Base-by-base conservation (phyloP, 2,888 invertebrate species). In the Polydrusus cervinus region DNA sequence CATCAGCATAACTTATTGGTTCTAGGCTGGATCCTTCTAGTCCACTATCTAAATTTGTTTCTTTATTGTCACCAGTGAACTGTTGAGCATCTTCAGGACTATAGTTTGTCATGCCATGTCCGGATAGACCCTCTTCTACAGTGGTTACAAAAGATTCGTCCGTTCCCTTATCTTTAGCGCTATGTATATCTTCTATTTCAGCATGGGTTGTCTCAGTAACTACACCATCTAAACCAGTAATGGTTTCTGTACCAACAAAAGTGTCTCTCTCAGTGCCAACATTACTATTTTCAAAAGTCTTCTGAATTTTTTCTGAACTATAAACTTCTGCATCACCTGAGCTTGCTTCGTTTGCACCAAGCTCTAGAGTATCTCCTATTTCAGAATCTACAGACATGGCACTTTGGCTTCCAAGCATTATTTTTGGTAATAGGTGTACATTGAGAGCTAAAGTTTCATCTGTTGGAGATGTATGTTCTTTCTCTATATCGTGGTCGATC, bases 251-350 rank as follows among this genome's bases (percentile, higher is more conserved):
- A 14, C 34, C 34, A 3, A 55, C 5, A 14, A 14, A 9, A 34
- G 14, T 9, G n/a, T 55, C 34, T 55, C 55, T 11, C n/a, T 55
- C 55, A 55, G n/a, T 55, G 6, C 30, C 30, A 5, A 55, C n/a
- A 30, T 55, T 30, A 30, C 40, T 30, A 45, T 25, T 13, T 64
- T 20, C 30, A n/a, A 8, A 16, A 51, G 38, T 49, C 34, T 16
- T 51, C 16, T 51, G 65, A 25, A 38, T 47, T 16, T 47, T 34
- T 34, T 30, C 34, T 3, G 47, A 16, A 11, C 11, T 34, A 25
- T n/a, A n/a, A 14, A 9, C 14, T 8, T 38, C n/a, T 9, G 34
- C 38, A 11, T 10, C 16, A 10, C 57, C 25, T 34, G 8, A 18
- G 11, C 6, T 20, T 6, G 53, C n/a, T 53, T 53, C 53, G n/a